Conservation (phyloP, 2,888 invertebrate species). For the Suillia variegata region DNA sequence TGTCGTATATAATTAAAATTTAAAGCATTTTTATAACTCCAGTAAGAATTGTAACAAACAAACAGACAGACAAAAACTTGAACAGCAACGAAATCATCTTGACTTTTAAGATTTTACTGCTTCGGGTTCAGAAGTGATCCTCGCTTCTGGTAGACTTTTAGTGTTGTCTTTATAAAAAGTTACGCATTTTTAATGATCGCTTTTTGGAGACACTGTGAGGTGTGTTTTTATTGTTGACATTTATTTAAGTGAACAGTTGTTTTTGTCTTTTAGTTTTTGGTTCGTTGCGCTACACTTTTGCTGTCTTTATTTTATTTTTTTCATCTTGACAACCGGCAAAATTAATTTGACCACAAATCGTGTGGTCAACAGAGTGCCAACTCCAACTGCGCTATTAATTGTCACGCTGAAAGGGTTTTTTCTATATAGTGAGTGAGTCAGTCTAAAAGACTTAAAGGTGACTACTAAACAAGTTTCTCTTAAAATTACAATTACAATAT, state of each 20-base stretch:
- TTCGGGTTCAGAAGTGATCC: no score
- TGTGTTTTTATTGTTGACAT: conserved; percentile 19
- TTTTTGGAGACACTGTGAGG: no score
- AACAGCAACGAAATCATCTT: no score
- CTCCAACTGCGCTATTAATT: background rate
- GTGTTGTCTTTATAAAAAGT: no score
- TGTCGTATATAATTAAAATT: no score
- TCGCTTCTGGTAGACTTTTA: no score
- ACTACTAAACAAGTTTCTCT: background rate
- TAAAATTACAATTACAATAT: no score
- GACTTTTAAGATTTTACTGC: no score
- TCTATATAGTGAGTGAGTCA: background rate
- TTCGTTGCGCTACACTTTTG: background rate
- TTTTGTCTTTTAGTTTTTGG: background rate
- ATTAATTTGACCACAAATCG: conserved; percentile 10
- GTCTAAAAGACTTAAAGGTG: background rate
- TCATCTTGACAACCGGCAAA: background rate
- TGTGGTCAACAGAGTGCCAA: background rate
- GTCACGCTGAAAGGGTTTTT: background rate
- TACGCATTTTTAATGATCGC: no score
- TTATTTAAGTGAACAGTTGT: conserved; percentile 1
- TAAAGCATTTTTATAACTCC: no score
- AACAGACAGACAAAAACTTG: no score
- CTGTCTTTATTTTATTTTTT: background rate
- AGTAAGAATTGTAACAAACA: no score